Percentiles rank a stretch among this genome's conserved stretches.
These are phyloP conservation scores for Timema podura DNA, from an alignment of 2,888 invertebrate genomes.

Conservation along the genomic window DNA sequence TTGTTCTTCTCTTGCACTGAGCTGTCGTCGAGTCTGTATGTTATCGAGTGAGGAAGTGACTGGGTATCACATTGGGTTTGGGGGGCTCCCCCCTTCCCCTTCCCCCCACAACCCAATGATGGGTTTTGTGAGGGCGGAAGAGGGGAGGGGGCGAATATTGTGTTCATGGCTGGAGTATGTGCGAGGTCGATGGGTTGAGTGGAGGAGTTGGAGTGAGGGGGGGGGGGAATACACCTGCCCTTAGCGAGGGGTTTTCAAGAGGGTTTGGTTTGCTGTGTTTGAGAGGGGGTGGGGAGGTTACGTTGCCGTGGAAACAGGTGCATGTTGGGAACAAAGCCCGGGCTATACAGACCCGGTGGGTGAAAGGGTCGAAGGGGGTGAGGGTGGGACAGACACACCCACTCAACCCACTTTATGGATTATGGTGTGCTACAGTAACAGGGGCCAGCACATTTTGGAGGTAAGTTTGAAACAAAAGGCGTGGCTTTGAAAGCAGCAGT, in stretches of 20 bases:
- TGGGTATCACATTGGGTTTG: too few relatives aligned
- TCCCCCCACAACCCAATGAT: too few relatives aligned
- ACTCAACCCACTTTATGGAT: constrained; percentile 11
- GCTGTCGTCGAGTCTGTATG: too few relatives aligned
- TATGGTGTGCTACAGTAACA: constrained; percentile 9
- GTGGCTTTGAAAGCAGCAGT: too few relatives aligned
- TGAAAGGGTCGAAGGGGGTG: neutral
- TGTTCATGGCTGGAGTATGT: neutral
- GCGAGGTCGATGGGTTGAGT: neutral
- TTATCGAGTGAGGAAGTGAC: too few relatives aligned
- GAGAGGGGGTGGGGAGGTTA: constrained; percentile 2
- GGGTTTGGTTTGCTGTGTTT: constrained; percentile 16
- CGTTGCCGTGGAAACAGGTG: constrained; percentile 26
- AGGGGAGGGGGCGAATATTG: constrained; percentile 7
- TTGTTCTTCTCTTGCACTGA: too few relatives aligned
- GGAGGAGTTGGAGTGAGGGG: neutral
- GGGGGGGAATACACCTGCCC: constrained; percentile 23
- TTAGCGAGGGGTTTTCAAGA: constrained; percentile 6
- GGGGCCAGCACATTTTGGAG: neutral
- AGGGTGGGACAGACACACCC: neutral
- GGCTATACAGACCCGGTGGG: constrained; percentile 8
- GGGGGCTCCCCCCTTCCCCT: too few relatives aligned
- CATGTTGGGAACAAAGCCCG: constrained; percentile 25
- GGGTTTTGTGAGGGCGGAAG: too few relatives aligned
- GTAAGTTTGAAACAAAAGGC: too few relatives aligned